Conservation (phyloP, 2,113 vertebrate genomes). For the Semnornis frantzii region DNA sequence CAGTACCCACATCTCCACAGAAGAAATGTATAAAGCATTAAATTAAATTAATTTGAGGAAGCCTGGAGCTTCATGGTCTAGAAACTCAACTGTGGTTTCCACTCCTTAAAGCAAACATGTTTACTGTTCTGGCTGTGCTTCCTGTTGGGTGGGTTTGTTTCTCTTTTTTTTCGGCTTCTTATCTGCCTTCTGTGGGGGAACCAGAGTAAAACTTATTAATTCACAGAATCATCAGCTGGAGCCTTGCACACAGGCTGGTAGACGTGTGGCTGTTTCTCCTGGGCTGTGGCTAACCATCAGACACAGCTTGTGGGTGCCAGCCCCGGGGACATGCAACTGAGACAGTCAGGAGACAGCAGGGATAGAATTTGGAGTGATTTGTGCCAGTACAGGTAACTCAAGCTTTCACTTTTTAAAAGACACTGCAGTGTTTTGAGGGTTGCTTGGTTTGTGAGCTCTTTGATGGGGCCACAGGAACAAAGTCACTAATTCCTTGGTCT, state of each 20-base stretch:
- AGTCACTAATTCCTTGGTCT: not conserved
- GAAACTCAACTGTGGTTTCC: not conserved
- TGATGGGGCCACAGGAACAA: not conserved
- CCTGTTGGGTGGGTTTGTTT: not conserved
- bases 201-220: not conserved
- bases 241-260: not conserved
- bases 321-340: not conserved
- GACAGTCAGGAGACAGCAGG: not conserved
- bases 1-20: not conserved
- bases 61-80: not conserved
- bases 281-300: not conserved
- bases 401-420: not conserved
- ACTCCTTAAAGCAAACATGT: not conserved
- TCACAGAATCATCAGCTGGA: not conserved
- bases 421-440: rapidly evolving
- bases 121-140: not conserved
- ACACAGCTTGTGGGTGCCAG: not conserved
- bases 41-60: not conserved
- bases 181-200: not conserved
- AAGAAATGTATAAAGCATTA: not conserved
- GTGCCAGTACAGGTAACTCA: not conserved
- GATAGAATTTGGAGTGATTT: rapidly evolving
- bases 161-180: conserved; percentile 5
- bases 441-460: not conserved
- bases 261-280: not conserved